Base-by-base conservation (phyloP, 2,888 invertebrate genomes). In the Drosophila anomelani region DNA sequence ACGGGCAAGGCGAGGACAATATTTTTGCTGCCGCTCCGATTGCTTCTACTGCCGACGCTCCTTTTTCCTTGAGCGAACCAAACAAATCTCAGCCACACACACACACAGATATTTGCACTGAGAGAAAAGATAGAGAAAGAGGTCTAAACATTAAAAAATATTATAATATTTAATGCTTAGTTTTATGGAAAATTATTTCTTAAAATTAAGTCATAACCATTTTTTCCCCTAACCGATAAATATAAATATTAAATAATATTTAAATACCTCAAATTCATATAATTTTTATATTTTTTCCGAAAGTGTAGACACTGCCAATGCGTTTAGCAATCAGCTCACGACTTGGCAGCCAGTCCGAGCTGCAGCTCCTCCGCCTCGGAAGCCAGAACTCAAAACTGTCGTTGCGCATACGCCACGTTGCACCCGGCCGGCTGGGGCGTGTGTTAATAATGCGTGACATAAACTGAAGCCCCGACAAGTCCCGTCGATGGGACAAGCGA, bases 401-500 rank as follows among this genome's bases (percentile, higher is more conserved):
- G 71, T 78, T 81, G 85, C 82, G 82, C 82, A 86, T 86, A 81
- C 87, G 82, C 61, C 76, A 77, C 72, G 78, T 73, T 85, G 85
- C 87, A 87, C 78, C 75, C 72, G 63, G 54, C 72, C 44, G 61
- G 43, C 41, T 61, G 70, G 67, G 75, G 86, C 84, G 79, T 86
- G 84, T 84, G 86, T 85, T 88, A 85, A 85, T 85, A 85, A 88
- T 86, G 88, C 88, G 85, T 85, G 88, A 88, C 84, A 84, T 73
- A 83, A 83, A 83, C 77, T 83, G 84, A 62, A 79, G 84, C 76
- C 67, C 71, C 41, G 49, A 57, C 66, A 58, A 75, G 57, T 60
- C 78, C 54, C 64, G 54, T 79, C 81, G 66, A 82, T 85, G 83
- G 78, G 84, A 79, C 85, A 88, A 80, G 71, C 85, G 83, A 83